Evolutionary conservation across 1,140 invertebrate genomes (phyloP), one percentile per base, ranked within the genome.

Genomic region (Drosophila asahinai): DNA sequence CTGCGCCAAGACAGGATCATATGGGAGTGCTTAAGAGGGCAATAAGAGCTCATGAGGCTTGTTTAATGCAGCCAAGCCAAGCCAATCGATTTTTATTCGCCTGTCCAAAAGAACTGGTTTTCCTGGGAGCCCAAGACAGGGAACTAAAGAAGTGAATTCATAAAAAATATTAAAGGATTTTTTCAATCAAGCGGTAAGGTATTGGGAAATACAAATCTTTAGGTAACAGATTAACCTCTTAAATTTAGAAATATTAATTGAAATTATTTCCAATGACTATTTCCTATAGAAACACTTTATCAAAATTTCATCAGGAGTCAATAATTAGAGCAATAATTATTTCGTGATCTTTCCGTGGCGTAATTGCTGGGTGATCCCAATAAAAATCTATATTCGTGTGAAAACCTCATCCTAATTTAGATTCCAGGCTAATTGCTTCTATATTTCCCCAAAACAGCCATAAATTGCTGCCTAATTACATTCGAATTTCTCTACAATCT

Each of bases 1-100:
- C 73, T 67, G 83, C 63, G 59, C 81, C 82, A 71, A 55, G 57
- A 49, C 77, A 78, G 72, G 76, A 81, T 81, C 75, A 64, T 52
- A 77, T 77, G 79, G 79, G 79, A 49, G 79, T 81, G 79, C 60
- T 77, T 62, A 77, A 81, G 55, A 65, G 55, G 64, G 67, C 73
- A 75, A 76, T 77, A 64, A 66, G 72, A 77, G 73, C 71, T 58
- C 66, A 73, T 68, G 73, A 60, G 48, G 55, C 63, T 48, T 67
- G 66, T 60, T 80, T 80, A 80, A 63, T 52, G 59, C 59, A 61
- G 43, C 33, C 60, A 62, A 43, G 15, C 52, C 52, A 22, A 17
- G 43, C 19, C 36, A 66, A 79, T 79, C 60, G 63, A 67, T 70
- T 71, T 71, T 45, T 55, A 47, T 42, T 2, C 22, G 36, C 19